phyloP scores from a whole-genome alignment of 2,797 vertebrate species.

The Alexandromys oeconomus region DNA sequence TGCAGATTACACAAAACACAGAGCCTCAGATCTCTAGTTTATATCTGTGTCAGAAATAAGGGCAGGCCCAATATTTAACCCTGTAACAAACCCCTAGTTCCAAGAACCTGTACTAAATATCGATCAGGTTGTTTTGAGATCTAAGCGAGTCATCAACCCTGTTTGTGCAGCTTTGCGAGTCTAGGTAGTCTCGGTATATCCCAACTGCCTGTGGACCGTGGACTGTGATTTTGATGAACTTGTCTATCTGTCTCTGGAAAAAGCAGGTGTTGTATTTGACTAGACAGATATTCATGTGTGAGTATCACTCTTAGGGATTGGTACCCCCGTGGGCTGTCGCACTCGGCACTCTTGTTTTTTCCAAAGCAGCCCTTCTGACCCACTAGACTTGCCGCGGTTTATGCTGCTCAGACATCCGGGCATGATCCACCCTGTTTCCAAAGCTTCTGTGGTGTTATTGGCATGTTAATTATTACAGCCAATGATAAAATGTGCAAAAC shows the following conservation, averaged over 20 bases:
- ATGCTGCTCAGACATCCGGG: constrained; percentile 81
- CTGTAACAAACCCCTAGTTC: background rate
- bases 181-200: background rate
- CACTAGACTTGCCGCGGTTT: constrained; percentile 84
- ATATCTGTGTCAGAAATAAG: constrained; percentile 4
- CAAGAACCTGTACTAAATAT: constrained; percentile 33
- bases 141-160: background rate
- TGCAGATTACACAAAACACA: constrained; percentile 1
- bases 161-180: background rate
- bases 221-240: constrained; percentile 83
- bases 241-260: constrained; percentile 90
- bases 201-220: constrained; percentile 67
- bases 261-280: constrained; percentile 89
- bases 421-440: constrained; percentile 82
- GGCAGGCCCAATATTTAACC: background rate
- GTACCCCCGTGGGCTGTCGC: constrained; percentile 92
- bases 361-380: constrained; percentile 86
- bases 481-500: constrained; percentile 90
- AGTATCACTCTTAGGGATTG: constrained; percentile 91
- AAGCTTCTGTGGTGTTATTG: constrained; percentile 86
- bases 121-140: constrained; percentile 31
- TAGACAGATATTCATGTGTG: constrained; percentile 88
- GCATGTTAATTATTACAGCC: constrained; percentile 90
- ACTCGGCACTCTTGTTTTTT: constrained; percentile 85
- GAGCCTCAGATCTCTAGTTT: background rate